Conservation (phyloP, 2,888 invertebrate genomes). For the Thecophora atra region DNA sequence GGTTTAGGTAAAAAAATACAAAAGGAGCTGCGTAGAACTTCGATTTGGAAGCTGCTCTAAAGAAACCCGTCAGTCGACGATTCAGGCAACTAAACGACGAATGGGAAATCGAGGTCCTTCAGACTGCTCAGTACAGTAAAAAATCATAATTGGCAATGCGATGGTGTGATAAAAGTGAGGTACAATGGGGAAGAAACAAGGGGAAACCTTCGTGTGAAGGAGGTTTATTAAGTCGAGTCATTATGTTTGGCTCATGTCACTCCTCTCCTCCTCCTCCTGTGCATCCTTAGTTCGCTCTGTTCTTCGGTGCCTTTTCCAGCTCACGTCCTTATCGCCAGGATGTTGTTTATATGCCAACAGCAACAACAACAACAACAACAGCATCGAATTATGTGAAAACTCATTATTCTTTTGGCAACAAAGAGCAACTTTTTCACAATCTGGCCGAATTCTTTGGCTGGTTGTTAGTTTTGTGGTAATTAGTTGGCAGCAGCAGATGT, state of each 20-base stretch:
- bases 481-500: neutral
- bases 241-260: neutral
- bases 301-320: neutral
- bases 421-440: too few species aligned
- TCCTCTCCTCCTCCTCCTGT: neutral
- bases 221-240: neutral
- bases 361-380: too few species aligned
- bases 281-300: neutral
- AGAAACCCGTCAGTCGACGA: too few species aligned
- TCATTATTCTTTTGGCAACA: too few species aligned
- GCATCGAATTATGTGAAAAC: too few species aligned
- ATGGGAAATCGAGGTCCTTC: too few species aligned
- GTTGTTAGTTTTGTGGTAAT: too few species aligned
- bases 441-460: too few species aligned
- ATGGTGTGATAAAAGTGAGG: slow-evolving; percentile 43
- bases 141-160: slow-evolving; percentile 45
- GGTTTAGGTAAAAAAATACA: too few species aligned
- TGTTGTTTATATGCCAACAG: neutral
- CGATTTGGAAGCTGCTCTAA: too few species aligned
- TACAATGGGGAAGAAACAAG: slow-evolving; percentile 25
- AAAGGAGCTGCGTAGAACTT: too few species aligned
- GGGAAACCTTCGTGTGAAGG: neutral
- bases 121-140: slow-evolving; percentile 18
- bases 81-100: too few species aligned
- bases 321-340: neutral